Evolutionary conservation across 2,797 vertebrate species (phyloP).

Genomic region (Picus viridis): DNA sequence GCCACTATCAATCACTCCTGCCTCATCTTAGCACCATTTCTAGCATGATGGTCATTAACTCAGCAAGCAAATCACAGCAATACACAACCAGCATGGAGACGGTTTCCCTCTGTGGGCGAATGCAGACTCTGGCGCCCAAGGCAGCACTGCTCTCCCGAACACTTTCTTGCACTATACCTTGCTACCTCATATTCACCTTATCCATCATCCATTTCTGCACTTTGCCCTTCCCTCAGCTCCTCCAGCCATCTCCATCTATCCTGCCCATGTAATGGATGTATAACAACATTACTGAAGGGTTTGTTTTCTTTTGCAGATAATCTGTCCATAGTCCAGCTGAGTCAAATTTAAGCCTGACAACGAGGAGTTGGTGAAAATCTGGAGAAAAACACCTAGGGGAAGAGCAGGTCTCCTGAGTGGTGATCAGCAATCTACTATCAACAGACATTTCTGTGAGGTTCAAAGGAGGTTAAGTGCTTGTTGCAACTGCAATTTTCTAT

Average conservation of each 20-base stretch:
- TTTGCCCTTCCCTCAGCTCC: background rate
- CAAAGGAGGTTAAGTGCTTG: background rate
- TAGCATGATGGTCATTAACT: background rate
- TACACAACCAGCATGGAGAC: accelerated
- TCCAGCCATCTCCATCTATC: background rate
- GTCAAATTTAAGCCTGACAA: background rate
- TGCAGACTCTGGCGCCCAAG: background rate
- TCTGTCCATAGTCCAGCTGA: background rate
- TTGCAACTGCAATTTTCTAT: accelerated
- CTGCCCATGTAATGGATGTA: background rate
- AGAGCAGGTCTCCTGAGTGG: background rate
- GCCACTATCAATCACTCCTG: background rate
- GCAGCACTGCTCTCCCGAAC: background rate
- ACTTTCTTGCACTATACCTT: background rate
- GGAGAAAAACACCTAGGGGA: background rate
- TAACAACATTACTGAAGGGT: background rate
- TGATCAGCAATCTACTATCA: background rate
- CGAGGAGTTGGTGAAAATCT: background rate
- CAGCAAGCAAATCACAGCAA: background rate
- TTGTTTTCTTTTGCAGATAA: background rate
- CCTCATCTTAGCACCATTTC: background rate
- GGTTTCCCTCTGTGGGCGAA: background rate
- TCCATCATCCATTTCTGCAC: background rate
- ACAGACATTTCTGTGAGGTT: background rate
- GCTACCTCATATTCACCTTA: background rate